These are phyloP conservation scores for Magallana angulata DNA, from an alignment of 1,140 invertebrate genomes.

Conservation along the genomic window DNA sequence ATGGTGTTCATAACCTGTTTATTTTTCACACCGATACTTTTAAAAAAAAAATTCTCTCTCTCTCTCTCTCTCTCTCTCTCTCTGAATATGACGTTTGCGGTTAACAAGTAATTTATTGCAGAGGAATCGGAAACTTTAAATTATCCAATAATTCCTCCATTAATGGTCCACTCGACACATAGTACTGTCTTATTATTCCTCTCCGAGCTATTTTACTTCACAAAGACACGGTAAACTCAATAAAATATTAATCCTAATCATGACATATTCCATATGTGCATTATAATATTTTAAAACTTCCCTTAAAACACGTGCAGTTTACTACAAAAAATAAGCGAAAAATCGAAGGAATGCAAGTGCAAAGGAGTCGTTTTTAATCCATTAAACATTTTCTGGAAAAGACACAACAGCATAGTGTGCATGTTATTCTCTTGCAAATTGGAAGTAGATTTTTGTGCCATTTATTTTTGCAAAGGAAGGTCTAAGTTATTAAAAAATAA, in stretches of 20 bases:
- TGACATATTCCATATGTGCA: constrained; percentile 14
- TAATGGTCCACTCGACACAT: neutral
- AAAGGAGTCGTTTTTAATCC: neutral
- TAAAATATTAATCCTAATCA: neutral
- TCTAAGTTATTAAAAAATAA: no score
- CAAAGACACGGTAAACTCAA: neutral
- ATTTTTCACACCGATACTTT: no score
- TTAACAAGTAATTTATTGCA: neutral
- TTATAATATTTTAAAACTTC: neutral
- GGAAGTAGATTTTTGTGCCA: no score
- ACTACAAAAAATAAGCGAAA: neutral
- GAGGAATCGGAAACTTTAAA: neutral
- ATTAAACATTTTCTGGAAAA: neutral
- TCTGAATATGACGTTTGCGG: constrained; percentile 4
- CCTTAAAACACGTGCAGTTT: neutral
- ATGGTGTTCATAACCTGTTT: no score
- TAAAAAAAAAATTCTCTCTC: no score
- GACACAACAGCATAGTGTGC: neutral
- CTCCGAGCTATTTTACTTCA: neutral
- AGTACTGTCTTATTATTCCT: neutral
- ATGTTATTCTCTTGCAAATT: no score
- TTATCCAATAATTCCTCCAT: neutral
- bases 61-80: constrained; percentile 32
- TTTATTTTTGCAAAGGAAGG: no score
- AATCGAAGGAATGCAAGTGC: neutral